These are phyloP conservation scores for Butorides virescens DNA, from an alignment of 2,113 vertebrate genomes.

Conservation along the genomic window DNA sequence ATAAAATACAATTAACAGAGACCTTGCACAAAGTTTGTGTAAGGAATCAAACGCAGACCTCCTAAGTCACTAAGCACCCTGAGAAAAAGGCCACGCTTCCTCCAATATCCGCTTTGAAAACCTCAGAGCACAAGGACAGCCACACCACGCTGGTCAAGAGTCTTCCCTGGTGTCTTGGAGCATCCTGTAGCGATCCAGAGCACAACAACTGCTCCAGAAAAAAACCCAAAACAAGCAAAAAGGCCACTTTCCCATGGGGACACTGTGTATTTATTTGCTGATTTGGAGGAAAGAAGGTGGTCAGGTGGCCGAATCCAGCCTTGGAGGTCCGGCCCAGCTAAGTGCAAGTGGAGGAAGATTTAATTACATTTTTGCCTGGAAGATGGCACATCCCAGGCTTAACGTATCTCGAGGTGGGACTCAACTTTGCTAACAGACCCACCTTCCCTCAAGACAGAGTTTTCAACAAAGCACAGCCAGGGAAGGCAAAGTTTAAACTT, in stretches of 20 bases:
- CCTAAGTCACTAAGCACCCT: background rate
- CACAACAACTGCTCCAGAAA: background rate
- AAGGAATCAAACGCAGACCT: background rate
- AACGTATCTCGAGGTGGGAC: background rate
- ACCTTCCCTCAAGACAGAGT: background rate
- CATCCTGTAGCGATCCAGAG: background rate
- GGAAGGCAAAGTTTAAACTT: background rate
- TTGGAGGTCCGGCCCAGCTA: background rate
- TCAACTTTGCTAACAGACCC: background rate
- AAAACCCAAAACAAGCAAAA: background rate
- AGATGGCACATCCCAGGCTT: background rate
- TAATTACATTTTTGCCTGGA: background rate
- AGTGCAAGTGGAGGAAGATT: background rate
- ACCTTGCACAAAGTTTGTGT: background rate
- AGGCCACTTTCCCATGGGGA: background rate
- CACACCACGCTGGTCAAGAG: accelerated
- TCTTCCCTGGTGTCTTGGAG: background rate
- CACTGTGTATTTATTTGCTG: background rate
- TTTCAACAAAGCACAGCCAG: accelerated
- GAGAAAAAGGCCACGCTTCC: background rate
- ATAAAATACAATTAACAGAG: background rate
- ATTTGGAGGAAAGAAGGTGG: background rate
- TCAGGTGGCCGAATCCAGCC: background rate
- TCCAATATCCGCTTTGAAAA: background rate
- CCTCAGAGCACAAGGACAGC: background rate